A percentile compares a stretch with the other conserved stretches of the same genome.
These are phyloP conservation scores for Venustaconcha ellipsiformis DNA, from an alignment of 1,140 invertebrate species.

Conservation along the genomic window DNA sequence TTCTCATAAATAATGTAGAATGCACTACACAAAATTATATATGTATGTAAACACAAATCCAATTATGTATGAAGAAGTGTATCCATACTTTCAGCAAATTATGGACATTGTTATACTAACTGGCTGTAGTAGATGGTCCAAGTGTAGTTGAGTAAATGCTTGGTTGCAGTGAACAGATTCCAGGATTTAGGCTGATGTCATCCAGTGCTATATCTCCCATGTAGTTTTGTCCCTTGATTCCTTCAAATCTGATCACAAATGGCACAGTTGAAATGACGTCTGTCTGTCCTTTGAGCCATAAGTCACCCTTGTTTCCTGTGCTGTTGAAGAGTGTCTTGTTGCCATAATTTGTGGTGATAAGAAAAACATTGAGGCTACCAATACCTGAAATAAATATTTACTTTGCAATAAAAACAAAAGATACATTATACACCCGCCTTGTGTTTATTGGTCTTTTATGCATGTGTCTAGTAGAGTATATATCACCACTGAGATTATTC, in stretches of 20 bases:
- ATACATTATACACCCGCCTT: too few species aligned
- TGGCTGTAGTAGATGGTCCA: constrained; percentile 23
- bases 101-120: constrained; percentile 8
- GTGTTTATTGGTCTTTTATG: too few species aligned
- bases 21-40: too few species aligned
- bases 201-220: constrained; percentile 59
- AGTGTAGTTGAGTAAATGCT: constrained; percentile 24
- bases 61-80: too few species aligned
- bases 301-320: constrained; percentile 52
- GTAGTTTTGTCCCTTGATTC: constrained; percentile 32
- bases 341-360: constrained; percentile 23
- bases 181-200: constrained; percentile 58
- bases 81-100: too few species aligned
- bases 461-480: too few species aligned
- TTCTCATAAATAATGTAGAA: too few species aligned
- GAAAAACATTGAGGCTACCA: constrained; percentile 57
- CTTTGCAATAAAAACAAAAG: too few species aligned
- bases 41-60: too few species aligned
- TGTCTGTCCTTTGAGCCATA: constrained; percentile 50
- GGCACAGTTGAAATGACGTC: constrained; percentile 26
- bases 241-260: constrained; percentile 52
- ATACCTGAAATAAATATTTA: constrained; percentile 43
- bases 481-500: too few species aligned
- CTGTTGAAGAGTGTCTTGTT: constrained; percentile 49
- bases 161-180: constrained; percentile 63